Evolutionary conservation across 2,888 invertebrate genomes (phyloP).

Genomic region (Pseudoips prasinana): DNA sequence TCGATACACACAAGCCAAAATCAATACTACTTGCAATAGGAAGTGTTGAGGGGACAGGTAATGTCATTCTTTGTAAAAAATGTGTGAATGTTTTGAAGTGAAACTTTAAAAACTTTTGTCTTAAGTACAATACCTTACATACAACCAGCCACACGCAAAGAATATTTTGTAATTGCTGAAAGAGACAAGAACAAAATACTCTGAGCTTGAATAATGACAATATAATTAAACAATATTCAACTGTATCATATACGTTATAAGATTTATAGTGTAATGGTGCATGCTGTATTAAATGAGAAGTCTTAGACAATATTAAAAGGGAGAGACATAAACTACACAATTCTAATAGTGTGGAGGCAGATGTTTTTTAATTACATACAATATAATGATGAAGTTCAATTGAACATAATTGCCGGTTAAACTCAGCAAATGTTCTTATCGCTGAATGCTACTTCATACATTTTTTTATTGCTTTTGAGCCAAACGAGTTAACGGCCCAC

Average conservation of each 20-base stretch:
- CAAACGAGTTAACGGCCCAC: too few relatives aligned
- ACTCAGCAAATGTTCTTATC: too few relatives aligned
- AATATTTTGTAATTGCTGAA: conserved; percentile 91
- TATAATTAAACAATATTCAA: conserved; percentile 24
- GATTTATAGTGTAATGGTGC: conserved; percentile 17
- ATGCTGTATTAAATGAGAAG: conserved; percentile 24
- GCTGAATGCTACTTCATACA: too few relatives aligned
- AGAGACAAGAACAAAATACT: conserved; percentile 82
- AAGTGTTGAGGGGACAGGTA: conserved; percentile 37
- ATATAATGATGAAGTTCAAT: too few relatives aligned
- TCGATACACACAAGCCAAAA: conserved; percentile 27
- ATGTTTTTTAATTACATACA: background rate
- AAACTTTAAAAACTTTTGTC: conserved; percentile 59
- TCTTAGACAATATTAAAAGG: conserved; percentile 4
- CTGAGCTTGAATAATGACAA: conserved; percentile 55
- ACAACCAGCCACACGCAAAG: conserved; percentile 93
- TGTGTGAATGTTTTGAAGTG: conserved; percentile 71
- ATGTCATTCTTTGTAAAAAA: conserved; percentile 72
- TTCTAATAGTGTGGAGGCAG: conserved; percentile 26
- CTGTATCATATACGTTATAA: conserved; percentile 9
- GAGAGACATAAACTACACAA: conserved; percentile 5
- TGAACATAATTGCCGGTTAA: too few relatives aligned
- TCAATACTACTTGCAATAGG: conserved; percentile 23
- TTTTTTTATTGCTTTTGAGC: too few relatives aligned
- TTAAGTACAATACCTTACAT: conserved; percentile 88